Evolutionary conservation across 2,888 invertebrate species (phyloP).

Genomic region (Atrina japonica): DNA sequence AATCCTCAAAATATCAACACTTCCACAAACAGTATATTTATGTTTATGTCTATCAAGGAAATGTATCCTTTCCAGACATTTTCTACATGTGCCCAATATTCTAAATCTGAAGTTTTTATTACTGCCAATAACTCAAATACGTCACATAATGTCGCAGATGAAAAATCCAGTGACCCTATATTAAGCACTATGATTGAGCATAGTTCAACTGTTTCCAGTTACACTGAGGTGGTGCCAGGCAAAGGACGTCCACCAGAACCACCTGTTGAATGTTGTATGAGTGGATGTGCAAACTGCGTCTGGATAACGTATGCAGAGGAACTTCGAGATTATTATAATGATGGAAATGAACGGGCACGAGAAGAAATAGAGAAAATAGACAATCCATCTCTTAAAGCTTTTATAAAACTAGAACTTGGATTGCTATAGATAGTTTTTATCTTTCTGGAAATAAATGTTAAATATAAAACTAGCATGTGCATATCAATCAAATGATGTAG

Average conservation of each 20-base stretch:
- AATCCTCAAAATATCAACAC: too few species aligned
- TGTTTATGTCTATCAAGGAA: too few species aligned
- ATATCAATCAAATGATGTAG: too few species aligned
- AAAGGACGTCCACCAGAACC: slow-evolving; percentile 84
- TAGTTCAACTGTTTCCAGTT: slow-evolving; percentile 34
- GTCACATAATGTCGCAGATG: slow-evolving; percentile 16
- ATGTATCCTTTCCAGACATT: too few species aligned
- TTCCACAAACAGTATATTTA: too few species aligned
- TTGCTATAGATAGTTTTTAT: slow-evolving; percentile 29
- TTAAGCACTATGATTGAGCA: slow-evolving; percentile 44
- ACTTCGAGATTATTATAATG: slow-evolving; percentile 83
- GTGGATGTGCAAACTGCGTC: slow-evolving; percentile 95
- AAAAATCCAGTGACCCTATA: slow-evolving; percentile 45
- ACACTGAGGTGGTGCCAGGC: slow-evolving; percentile 60
- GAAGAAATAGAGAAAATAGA: slow-evolving; percentile 85
- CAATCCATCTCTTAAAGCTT: slow-evolving; percentile 92
- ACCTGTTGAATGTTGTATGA: slow-evolving; percentile 94
- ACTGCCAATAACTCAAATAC: too few species aligned
- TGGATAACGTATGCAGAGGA: slow-evolving; percentile 95
- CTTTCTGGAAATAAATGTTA: too few species aligned
- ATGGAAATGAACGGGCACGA: slow-evolving; percentile 86
- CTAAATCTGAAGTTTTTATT: too few species aligned
- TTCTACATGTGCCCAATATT: too few species aligned
- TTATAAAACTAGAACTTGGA: slow-evolving; percentile 88
- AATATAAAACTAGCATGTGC: too few species aligned